These are phyloP conservation scores for Leptopilina clavipes DNA, from an alignment of 1,140 invertebrate genomes.

Conservation along the genomic window DNA sequence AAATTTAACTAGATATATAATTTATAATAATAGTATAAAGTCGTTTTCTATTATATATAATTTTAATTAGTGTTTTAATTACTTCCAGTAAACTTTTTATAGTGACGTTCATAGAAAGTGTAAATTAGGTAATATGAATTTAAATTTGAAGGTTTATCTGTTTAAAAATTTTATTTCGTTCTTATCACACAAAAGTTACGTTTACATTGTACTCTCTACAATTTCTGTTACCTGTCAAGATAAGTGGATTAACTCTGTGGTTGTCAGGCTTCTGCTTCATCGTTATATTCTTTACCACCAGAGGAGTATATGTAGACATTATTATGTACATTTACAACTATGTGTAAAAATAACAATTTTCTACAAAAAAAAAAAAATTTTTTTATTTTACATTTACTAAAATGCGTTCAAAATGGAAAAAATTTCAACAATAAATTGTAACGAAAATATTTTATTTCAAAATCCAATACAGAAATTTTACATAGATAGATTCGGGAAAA, in stretches of 20 bases:
- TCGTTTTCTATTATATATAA: no score
- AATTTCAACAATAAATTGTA: not conserved
- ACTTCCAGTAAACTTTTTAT: no score
- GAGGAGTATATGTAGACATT: no score
- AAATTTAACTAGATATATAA: no score
- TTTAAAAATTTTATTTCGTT: constrained; percentile 2
- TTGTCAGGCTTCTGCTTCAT: constrained; percentile 22
- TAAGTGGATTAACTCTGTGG: constrained; percentile 22
- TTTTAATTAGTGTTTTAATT: no score
- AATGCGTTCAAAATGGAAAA: no score
- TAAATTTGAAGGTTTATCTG: not conserved
- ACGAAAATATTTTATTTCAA: not conserved
- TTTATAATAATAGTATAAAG: no score
- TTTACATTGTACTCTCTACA: constrained; percentile 6
- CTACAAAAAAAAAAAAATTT: no score
- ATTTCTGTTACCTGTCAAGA: constrained; percentile 13
- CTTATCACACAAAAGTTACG: not conserved
- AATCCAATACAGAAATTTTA: not conserved
- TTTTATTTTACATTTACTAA: no score
- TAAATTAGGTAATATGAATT: not conserved
- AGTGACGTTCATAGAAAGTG: no score
- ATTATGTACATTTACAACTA: no score
- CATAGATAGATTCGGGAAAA: not conserved
- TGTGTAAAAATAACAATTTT: no score
- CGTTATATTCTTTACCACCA: not conserved